Percentiles rank a stretch among this genome's conserved stretches.
Conservation (phyloP, 2,888 invertebrate species). For the Calliphora vomitoria region DNA sequence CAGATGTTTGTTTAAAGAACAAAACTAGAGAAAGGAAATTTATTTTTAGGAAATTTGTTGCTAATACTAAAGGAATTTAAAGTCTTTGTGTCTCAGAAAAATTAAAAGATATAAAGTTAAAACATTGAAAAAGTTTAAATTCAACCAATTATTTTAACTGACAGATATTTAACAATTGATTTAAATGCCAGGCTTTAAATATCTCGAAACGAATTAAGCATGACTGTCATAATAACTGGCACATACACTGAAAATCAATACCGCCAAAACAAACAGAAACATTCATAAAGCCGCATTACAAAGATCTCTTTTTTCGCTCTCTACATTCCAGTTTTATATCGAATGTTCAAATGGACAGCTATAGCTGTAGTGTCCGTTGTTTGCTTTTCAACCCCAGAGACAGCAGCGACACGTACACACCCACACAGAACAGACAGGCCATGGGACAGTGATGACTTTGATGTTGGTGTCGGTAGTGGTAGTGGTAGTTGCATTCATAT, state of each 20-base stretch:
- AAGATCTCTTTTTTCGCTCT: slow-evolving; percentile 12
- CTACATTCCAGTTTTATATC: neutral
- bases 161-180: no score
- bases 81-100: no score
- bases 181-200: no score
- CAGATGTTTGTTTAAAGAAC: no score
- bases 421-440: neutral
- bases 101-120: no score
- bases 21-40: no score
- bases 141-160: no score
- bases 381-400: slow-evolving; percentile 15
- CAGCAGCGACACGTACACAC: neutral
- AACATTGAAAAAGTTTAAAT: no score
- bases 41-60: no score
- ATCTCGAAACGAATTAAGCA: no score
- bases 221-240: no score
- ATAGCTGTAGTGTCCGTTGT: slow-evolving; percentile 33
- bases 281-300: slow-evolving; percentile 56
- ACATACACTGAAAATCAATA: slow-evolving; percentile 15
- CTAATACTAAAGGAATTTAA: no score
- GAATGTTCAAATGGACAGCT: slow-evolving; percentile 56
- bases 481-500: slow-evolving; percentile 10
- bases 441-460: neutral
- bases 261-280: slow-evolving; percentile 30
- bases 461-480: neutral